Evolutionary conservation across 1,140 invertebrate species (phyloP).

Genomic region (Calephelis virginiensis): DNA sequence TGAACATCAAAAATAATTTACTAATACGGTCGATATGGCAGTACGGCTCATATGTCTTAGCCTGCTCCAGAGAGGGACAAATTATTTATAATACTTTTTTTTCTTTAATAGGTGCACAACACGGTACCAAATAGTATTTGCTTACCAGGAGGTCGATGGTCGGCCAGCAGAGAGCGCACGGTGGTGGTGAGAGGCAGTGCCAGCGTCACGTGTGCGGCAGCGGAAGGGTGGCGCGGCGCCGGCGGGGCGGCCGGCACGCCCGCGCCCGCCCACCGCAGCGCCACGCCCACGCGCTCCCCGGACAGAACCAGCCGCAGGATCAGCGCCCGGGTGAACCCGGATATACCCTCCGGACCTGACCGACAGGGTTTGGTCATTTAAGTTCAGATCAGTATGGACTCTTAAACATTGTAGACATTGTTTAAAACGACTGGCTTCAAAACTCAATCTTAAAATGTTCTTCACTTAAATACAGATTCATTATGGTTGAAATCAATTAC

Average conservation of each 20-base stretch:
- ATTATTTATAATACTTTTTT: too few relatives aligned
- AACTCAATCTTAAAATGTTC: too few relatives aligned
- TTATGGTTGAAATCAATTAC: too few relatives aligned
- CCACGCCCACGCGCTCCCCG: slow-evolving; percentile 89
- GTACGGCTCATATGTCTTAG: too few relatives aligned
- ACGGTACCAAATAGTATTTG: neutral
- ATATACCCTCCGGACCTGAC: slow-evolving; percentile 78
- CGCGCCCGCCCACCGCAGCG: slow-evolving; percentile 80
- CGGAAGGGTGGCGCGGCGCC: slow-evolving; percentile 35
- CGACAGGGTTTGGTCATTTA: too few relatives aligned
- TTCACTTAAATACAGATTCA: too few relatives aligned
- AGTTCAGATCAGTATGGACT: too few relatives aligned
- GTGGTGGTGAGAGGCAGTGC: slow-evolving; percentile 80
- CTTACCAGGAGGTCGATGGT: slow-evolving; percentile 72
- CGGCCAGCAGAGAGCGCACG: slow-evolving; percentile 73
- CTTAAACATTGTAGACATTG: too few relatives aligned
- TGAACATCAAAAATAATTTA: too few relatives aligned
- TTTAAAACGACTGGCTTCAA: too few relatives aligned
- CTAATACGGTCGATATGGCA: too few relatives aligned
- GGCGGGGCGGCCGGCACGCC: slow-evolving; percentile 24
- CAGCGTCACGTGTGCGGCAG: slow-evolving; percentile 34
- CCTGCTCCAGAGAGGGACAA: too few relatives aligned
- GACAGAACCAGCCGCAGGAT: slow-evolving; percentile 91
- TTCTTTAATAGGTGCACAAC: neutral
- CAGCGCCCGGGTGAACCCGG: slow-evolving; percentile 91